These are phyloP conservation scores for Drosophila pruinosa DNA, from an alignment of 1,140 invertebrate genomes.

Conservation along the genomic window DNA sequence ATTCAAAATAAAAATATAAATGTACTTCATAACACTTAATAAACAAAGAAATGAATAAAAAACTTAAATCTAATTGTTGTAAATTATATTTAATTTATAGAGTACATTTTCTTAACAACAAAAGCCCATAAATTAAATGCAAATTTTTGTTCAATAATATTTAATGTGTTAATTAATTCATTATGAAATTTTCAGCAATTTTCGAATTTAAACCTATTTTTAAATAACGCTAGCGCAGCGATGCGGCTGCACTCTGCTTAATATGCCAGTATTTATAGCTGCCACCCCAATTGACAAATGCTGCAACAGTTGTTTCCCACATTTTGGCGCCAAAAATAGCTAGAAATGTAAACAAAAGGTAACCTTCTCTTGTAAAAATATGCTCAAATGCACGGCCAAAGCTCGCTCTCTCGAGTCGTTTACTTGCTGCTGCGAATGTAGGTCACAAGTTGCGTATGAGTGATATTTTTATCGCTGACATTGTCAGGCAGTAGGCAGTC, in stretches of 20 bases:
- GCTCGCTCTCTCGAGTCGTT: slow-evolving; percentile 13
- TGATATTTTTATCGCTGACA: slow-evolving; percentile 35
- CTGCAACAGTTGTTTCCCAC: slow-evolving; percentile 68
- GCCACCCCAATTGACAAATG: not conserved
- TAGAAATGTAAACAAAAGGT: slow-evolving; percentile 58
- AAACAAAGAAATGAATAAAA: not conserved
- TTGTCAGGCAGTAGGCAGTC: slow-evolving; percentile 34
- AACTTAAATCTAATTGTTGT: too few species aligned
- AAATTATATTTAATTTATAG: too few species aligned
- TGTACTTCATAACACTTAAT: not conserved
- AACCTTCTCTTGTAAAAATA: slow-evolving; percentile 26
- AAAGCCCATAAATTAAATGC: too few species aligned
- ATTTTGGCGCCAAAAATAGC: slow-evolving; percentile 79
- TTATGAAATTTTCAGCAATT: not conserved
- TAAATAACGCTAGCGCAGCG: slow-evolving; percentile 3
- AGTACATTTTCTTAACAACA: too few species aligned
- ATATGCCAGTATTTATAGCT: slow-evolving; percentile 14
- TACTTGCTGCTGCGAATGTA: slow-evolving; percentile 43
- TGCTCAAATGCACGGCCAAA: slow-evolving; percentile 35
- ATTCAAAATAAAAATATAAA: not conserved
- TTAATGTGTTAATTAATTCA: not conserved
- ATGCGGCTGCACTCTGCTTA: slow-evolving; percentile 16
- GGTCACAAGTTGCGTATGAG: slow-evolving; percentile 73
- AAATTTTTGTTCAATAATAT: not conserved
- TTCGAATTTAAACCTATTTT: not conserved